Evolutionary conservation across 2,797 vertebrate species (phyloP), one percentile per base, ranked within the genome.

Genomic region (Mustela erminea): DNA sequence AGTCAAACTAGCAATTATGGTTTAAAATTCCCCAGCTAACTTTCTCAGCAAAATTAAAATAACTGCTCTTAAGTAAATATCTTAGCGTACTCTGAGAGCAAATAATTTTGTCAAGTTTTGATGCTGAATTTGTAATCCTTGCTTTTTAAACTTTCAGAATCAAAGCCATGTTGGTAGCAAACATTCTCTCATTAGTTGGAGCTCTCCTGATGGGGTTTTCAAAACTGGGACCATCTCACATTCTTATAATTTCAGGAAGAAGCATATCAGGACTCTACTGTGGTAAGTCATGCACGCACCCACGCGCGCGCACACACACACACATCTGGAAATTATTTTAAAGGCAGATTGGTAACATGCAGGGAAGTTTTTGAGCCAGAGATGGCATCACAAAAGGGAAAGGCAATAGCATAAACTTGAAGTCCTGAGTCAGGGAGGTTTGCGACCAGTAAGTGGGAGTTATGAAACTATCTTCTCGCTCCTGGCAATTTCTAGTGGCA

Each of bases 201-300:
- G 99, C 99, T 83, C 98, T 99, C 41, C 98, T 99, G 86, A 99
- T 99, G 99, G 99, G 99, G 14, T 97, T 99, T 97, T 99, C 99
- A 0, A 99, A 98, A 97, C 80, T 99, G 38, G 99, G 99, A 97
- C 99, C 98, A 2, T 99, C 99, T 90, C 99, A 99, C 95, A 97
- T 99, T 93, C 99, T 99, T 98, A 99, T 99, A 96, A 99, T 99
- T 81, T 93, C 99, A 0, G 99, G 99, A 84, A 99, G 99, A 18
- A 98, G 99, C 0, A 85, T 99, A 21, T 99, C 99, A 46, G 99
- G 99, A 93, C 99, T 99, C 82, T 99, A 99, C 97, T 99, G 99
- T 1, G 99, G 99, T 99, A 99, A 99, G 99, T 85, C 0, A 58
- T 8, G 3, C 43, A 13, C 43, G 17, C 35, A 6, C 27, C 18